phyloP scores from a whole-genome alignment of 2,888 invertebrate species.

The Odontocerum albicorne region DNA sequence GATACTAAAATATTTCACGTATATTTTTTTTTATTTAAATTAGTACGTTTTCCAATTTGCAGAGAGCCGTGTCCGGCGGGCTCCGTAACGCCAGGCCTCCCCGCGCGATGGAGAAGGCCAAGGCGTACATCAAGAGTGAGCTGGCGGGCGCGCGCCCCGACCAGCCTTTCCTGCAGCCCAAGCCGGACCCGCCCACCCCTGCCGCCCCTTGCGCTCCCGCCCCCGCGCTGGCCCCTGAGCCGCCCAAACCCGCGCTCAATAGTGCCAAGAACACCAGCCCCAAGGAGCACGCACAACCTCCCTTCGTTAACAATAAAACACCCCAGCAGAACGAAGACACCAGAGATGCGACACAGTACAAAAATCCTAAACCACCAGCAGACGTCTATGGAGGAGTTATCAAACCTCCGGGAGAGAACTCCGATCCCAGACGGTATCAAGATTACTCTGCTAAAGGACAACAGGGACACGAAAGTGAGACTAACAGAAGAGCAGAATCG shows the following conservation, averaged over 20 bases:
- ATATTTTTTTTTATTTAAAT: no score
- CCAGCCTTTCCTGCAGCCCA: slow-evolving; percentile 36
- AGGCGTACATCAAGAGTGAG: slow-evolving; percentile 73
- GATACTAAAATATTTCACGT: no score
- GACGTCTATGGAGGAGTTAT: slow-evolving; percentile 29
- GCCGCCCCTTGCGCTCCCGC: slow-evolving; percentile 3
- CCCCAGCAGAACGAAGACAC: slow-evolving; percentile 8
- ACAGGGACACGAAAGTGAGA: slow-evolving; percentile 13
- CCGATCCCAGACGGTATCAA: slow-evolving; percentile 22
- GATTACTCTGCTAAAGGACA: slow-evolving; percentile 23
- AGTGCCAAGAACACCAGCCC: slow-evolving; percentile 30
- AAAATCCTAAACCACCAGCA: slow-evolving; percentile 14
- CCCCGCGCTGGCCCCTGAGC: slow-evolving; percentile 1
- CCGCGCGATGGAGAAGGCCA: slow-evolving; percentile 63
- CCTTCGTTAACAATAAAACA: slow-evolving; percentile 21
- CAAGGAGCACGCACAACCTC: slow-evolving; percentile 4
- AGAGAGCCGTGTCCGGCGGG: slow-evolving; percentile 31
- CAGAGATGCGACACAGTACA: slow-evolving; percentile 14
- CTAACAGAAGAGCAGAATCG: slow-evolving; percentile 8
- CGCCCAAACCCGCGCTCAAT: slow-evolving; percentile 24
- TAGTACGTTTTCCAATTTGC: no score
- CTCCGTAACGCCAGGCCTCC: slow-evolving; percentile 28
- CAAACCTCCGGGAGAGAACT: slow-evolving; percentile 19
- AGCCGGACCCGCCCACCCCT: slow-evolving; percentile 14
- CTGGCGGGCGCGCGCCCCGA: slow-evolving; percentile 53